These are phyloP conservation scores for Salvelinus alpinus DNA, from an alignment of 2,113 vertebrate species.

Conservation along the genomic window DNA sequence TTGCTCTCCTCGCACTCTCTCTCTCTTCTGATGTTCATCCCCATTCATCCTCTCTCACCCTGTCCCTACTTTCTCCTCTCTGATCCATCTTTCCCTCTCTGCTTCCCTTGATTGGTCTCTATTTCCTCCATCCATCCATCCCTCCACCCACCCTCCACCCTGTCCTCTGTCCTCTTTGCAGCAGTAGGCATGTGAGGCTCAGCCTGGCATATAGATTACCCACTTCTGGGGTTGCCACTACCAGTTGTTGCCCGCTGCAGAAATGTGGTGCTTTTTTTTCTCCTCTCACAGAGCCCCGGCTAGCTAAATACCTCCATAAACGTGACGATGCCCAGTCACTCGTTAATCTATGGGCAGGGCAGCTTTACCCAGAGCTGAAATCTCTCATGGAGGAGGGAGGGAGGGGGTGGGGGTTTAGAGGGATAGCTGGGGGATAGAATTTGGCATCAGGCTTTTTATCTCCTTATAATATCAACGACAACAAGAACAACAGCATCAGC, in stretches of 20 bases:
- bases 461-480: background rate
- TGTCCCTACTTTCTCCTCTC: background rate
- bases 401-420: background rate
- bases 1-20: background rate
- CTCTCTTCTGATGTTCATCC: background rate
- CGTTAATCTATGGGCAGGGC: constrained; percentile 16
- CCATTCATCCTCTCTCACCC: background rate
- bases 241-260: constrained; percentile 45
- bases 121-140: background rate
- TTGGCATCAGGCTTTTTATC: constrained; percentile 2
- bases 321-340: constrained; percentile 11
- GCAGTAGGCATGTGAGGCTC: constrained; percentile 42
- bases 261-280: constrained; percentile 29
- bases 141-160: background rate
- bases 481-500: background rate
- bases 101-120: background rate
- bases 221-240: constrained; percentile 42
- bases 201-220: constrained; percentile 61
- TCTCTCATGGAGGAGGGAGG: background rate
- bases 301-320: constrained; percentile 22
- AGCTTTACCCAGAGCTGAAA: constrained; percentile 13
- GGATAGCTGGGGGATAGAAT: background rate
- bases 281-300: constrained; percentile 18
- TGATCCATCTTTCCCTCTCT: background rate
- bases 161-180: constrained; percentile 32